Evolutionary conservation across 2,888 invertebrate species (phyloP).

Genomic region (Nemurella pictetii): DNA sequence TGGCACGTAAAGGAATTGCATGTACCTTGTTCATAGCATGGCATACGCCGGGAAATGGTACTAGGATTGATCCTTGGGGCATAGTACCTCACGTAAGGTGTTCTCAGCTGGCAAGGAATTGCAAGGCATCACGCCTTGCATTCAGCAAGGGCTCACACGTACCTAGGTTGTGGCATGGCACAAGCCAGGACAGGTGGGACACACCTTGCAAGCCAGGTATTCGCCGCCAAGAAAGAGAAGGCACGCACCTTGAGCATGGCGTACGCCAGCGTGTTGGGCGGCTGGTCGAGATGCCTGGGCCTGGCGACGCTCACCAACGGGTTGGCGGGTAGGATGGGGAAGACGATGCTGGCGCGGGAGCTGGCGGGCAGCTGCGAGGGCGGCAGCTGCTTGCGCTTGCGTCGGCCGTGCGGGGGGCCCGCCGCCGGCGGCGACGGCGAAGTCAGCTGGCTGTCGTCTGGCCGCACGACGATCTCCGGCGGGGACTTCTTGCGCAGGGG

Average conservation of each 20-base stretch:
- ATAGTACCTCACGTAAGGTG: no score
- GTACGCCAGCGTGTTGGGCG: not conserved
- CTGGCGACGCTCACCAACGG: constrained; percentile 30
- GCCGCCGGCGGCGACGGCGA: constrained; percentile 38
- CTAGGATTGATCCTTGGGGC: no score
- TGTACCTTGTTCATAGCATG: no score
- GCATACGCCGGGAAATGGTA: no score
- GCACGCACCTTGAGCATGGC: not conserved
- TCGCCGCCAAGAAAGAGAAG: no score
- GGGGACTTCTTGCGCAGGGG: constrained; percentile 35
- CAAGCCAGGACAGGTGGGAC: no score
- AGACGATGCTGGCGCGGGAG: constrained; percentile 75
- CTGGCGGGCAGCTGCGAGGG: constrained; percentile 63
- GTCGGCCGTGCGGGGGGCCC: constrained; percentile 23
- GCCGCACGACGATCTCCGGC: constrained; percentile 53
- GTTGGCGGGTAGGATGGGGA: constrained; percentile 64
- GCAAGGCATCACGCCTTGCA: no score
- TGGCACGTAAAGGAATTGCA: no score
- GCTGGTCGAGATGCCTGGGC: constrained; percentile 23
- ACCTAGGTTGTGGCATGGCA: no score
- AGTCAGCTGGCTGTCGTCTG: constrained; percentile 46
- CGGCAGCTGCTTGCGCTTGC: constrained; percentile 52
- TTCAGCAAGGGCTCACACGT: no score
- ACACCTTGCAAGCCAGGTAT: no score
- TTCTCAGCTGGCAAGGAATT: no score